Conservation (phyloP, 2,113 vertebrate genomes). For the Malaclemys terrapin region DNA sequence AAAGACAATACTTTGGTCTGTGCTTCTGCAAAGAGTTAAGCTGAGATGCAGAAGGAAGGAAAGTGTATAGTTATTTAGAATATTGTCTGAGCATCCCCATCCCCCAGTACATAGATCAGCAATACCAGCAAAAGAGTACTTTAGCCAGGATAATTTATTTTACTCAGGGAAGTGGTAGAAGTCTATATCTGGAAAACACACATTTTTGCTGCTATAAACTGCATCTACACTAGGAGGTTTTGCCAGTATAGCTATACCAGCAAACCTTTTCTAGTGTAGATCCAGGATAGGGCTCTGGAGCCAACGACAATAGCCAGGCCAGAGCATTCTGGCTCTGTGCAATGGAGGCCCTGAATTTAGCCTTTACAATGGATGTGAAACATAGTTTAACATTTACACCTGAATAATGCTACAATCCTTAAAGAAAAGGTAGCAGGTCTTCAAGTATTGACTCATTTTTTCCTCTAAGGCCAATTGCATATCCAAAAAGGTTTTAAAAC, state of each 20-base stretch:
- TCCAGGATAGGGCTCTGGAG: not conserved
- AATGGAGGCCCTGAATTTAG: not conserved
- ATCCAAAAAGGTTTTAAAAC: not conserved
- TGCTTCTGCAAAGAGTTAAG: too few relatives aligned
- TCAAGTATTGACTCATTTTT: not conserved
- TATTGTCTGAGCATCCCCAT: too few relatives aligned
- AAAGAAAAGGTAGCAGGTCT: not conserved
- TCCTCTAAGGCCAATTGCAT: not conserved
- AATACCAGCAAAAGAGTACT: not conserved
- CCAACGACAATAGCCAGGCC: not conserved
- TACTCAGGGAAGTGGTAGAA: not conserved
- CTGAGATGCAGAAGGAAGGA: too few relatives aligned
- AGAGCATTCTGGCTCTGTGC: not conserved
- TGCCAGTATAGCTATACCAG: not conserved
- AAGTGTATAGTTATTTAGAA: too few relatives aligned
- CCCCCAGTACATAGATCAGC: not conserved
- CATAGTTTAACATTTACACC: not conserved
- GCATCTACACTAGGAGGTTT: not conserved
- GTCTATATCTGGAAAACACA: not conserved
- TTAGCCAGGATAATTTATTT: accelerated
- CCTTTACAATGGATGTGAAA: not conserved
- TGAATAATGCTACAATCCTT: not conserved
- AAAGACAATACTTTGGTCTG: too few relatives aligned
- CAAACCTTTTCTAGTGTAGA: not conserved
- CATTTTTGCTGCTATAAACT: not conserved